These are phyloP conservation scores for Geodia barretti DNA, from an alignment of 37 sponge, comb jelly and placozoan genomes.

Conservation along the genomic window DNA sequence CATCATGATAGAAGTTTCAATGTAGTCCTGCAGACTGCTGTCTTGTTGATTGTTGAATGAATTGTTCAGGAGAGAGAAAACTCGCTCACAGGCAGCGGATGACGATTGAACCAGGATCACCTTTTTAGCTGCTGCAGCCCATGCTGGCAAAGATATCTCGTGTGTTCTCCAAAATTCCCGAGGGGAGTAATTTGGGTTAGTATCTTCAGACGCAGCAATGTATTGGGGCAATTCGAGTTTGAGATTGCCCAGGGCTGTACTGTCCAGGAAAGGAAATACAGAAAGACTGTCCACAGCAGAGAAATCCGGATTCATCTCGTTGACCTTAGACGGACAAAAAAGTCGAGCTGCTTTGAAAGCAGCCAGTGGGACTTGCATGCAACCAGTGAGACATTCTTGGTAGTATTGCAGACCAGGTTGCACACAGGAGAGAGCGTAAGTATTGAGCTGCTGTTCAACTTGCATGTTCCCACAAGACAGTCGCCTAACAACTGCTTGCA, in stretches of 20 bases:
- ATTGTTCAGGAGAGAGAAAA: slow-evolving; percentile 31
- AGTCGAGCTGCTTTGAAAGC: slow-evolving; percentile 20
- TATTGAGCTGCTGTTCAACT: slow-evolving; percentile 3
- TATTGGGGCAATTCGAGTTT: background rate
- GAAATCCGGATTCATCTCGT: slow-evolving; percentile 2
- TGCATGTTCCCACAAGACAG: slow-evolving; percentile 1
- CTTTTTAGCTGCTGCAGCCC: slow-evolving; percentile 19
- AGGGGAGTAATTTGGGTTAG: background rate
- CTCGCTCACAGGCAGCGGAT: slow-evolving; percentile 22
- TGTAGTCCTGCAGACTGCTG: slow-evolving; percentile 24
- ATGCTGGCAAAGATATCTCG: background rate
- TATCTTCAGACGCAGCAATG: background rate
- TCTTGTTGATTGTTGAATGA: slow-evolving; percentile 18
- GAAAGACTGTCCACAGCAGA: background rate
- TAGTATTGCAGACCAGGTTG: slow-evolving; percentile 12
- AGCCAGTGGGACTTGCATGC: background rate
- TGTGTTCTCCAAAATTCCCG: background rate
- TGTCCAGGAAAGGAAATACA: slow-evolving; percentile 12
- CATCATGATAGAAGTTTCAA: slow-evolving; percentile 37
- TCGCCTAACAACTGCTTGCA: background rate
- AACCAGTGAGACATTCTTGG: slow-evolving; percentile 1
- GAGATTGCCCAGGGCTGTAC: background rate
- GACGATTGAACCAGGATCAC: slow-evolving; percentile 23
- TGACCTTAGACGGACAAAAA: background rate
- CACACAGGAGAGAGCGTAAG: slow-evolving; percentile 10